Conservation (phyloP, 2,797 vertebrate genomes). For the Pipistrellus pygmaeus region DNA sequence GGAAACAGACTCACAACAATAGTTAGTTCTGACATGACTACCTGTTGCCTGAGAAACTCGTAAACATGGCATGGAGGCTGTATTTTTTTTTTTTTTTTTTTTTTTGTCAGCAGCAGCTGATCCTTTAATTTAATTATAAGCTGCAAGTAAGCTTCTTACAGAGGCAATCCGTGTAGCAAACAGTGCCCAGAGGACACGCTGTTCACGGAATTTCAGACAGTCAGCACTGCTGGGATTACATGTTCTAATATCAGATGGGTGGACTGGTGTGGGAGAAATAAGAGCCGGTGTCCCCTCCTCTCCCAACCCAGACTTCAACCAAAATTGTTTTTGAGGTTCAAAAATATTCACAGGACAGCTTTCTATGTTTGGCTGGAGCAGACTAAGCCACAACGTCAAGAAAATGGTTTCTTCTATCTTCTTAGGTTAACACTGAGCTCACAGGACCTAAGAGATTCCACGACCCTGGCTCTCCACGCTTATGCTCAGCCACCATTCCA, state of each 20-base stretch:
- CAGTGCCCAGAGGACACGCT: conserved; percentile 64
- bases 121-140: conserved; percentile 76
- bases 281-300: conserved; percentile 39
- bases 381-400: conserved; percentile 39
- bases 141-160: conserved; percentile 62
- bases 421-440: conserved; percentile 37
- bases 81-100: neutral
- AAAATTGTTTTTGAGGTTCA: conserved; percentile 82
- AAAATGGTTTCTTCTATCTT: conserved; percentile 63
- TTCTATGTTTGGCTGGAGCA: conserved; percentile 77
- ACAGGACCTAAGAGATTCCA: neutral
- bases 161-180: neutral
- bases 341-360: conserved; percentile 79
- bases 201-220: conserved; percentile 75
- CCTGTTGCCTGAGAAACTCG: conserved; percentile 52
- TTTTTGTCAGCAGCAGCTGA: conserved; percentile 47
- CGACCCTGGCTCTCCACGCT: neutral
- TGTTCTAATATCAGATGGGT: conserved; percentile 74
- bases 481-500: neutral
- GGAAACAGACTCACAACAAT: conserved; percentile 63
- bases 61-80: conserved; percentile 55
- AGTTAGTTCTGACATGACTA: conserved; percentile 55
- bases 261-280: conserved; percentile 70
- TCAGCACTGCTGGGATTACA: conserved; percentile 80
- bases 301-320: conserved; percentile 64